These are phyloP conservation scores for Mythimna albipuncta DNA, from an alignment of 2,888 invertebrate species.

Conservation along the genomic window DNA sequence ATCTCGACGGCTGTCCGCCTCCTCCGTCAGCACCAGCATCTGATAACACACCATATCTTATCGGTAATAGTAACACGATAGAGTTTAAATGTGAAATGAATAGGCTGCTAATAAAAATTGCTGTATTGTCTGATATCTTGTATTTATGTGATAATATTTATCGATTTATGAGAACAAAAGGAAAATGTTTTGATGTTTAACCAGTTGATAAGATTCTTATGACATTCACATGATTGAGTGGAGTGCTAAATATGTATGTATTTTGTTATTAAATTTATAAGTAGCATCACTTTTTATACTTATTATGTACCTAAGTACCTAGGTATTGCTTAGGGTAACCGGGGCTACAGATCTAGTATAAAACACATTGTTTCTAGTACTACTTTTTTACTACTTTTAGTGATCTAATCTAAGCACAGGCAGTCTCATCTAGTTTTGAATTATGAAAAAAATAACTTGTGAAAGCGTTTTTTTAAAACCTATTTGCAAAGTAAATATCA, in stretches of 20 bases:
- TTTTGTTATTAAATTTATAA: not conserved
- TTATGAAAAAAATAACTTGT: too few relatives aligned
- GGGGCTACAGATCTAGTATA: not conserved
- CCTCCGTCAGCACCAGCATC: slow-evolving; percentile 88
- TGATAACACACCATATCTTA: slow-evolving; percentile 60
- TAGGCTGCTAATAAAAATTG: slow-evolving; percentile 27
- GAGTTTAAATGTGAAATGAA: slow-evolving; percentile 27
- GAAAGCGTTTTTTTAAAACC: too few relatives aligned
- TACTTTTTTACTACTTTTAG: too few relatives aligned
- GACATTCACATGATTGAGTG: not conserved
- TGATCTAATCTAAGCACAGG: not conserved
- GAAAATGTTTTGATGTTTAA: not conserved
- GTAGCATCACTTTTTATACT: not conserved
- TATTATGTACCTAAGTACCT: not conserved
- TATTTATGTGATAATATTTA: slow-evolving; percentile 5
- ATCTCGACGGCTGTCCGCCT: slow-evolving; percentile 86
- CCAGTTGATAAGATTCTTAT: not conserved
- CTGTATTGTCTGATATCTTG: slow-evolving; percentile 11
- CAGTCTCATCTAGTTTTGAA: too few relatives aligned
- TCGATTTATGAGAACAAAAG: not conserved
- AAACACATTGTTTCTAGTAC: not conserved
- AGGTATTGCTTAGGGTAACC: not conserved
- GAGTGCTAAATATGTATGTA: not conserved
- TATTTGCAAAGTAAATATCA: too few relatives aligned
- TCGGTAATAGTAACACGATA: not conserved